Evolutionary conservation across 2,797 vertebrate species (phyloP), one percentile per base, ranked within the genome.

Genomic region (Coregonus suidteri): DNA sequence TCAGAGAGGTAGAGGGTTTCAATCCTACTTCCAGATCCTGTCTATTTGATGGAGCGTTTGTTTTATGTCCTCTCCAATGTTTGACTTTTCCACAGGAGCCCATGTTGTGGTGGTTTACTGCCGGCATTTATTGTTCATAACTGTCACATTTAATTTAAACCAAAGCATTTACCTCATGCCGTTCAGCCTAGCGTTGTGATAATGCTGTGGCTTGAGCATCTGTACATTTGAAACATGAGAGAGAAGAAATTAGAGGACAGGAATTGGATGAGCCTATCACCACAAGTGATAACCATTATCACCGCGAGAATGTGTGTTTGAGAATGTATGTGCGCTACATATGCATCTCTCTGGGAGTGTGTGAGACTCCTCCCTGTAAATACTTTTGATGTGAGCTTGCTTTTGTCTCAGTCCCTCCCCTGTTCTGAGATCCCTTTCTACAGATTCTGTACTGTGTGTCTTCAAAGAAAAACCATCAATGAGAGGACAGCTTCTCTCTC

Each of bases 381-480:
- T 59, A 59, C 18, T n/a, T 56, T 20, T 51, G 14, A 18, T 56
- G 4, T 59, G 53, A 53, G 51, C 6, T 15, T 66, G 51, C 64
- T 76, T 73, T 18, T 54, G 75, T 73, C 4, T 75, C 71, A 74
- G 25, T 25, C 25, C 25, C 25, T 25, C 25, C 25, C 25, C 54
- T 30, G 1, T 74, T 77, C 77, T 13, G 20, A 31, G 54, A 16
- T 83, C 76, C 70, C 75, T 73, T 18, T 82, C 72, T 67, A 75
- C 81, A 84, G 31, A 34, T 34, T 2, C 31, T 34, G 31, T 88
- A 75, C 41, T 25, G 25, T 25, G 25, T 25, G 79, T 85, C 82
- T 79, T 83, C 82, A 83, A 76, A 82, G 62, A 84, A 84, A 78
- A 59, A 75, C 85, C 89, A 84, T 84, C 73, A 85, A 69, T 81